Evolutionary conservation across 2,797 vertebrate species (phyloP).

Genomic region (Chaenodraco wilsoni): DNA sequence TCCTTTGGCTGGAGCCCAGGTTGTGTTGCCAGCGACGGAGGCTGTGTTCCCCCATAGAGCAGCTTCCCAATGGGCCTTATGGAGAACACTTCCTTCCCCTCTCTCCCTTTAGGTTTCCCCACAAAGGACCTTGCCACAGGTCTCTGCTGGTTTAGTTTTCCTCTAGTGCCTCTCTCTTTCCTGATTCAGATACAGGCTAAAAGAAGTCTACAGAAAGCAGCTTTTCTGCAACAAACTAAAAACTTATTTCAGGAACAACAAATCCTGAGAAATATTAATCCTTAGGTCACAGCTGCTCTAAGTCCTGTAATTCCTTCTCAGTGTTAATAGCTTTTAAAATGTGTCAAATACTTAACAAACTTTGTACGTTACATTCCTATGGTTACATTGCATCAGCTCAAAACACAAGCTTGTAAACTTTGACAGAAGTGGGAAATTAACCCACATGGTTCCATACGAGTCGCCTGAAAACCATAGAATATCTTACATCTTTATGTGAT

Average conservation of each 20-base stretch:
- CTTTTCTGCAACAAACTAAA: too few relatives aligned
- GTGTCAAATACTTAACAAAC: neutral
- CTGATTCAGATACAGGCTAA: neutral
- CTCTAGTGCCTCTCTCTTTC: neutral
- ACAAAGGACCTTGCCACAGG: constrained; percentile 15
- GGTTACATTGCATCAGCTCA: neutral
- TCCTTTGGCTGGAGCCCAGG: constrained; percentile 18
- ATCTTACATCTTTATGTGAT: too few relatives aligned
- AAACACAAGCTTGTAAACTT: neutral
- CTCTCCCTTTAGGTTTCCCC: constrained; percentile 24
- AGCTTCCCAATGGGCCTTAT: constrained; percentile 27
- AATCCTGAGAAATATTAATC: constrained; percentile 1
- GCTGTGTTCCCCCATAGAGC: constrained; percentile 22
- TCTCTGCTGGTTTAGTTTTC: constrained; percentile 21
- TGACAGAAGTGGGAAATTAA: neutral
- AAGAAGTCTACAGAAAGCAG: neutral
- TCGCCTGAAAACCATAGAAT: too few relatives aligned
- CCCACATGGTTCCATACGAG: too few relatives aligned
- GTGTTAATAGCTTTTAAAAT: constrained; percentile 21
- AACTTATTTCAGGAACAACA: neutral
- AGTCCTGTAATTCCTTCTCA: neutral
- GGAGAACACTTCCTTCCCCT: constrained; percentile 35
- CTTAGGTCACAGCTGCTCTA: neutral
- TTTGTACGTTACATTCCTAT: neutral
- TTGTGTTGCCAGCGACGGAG: constrained; percentile 30